These are phyloP conservation scores for Australoheros scitulus DNA, from an alignment of 2,113 vertebrate species.

Conservation along the genomic window DNA sequence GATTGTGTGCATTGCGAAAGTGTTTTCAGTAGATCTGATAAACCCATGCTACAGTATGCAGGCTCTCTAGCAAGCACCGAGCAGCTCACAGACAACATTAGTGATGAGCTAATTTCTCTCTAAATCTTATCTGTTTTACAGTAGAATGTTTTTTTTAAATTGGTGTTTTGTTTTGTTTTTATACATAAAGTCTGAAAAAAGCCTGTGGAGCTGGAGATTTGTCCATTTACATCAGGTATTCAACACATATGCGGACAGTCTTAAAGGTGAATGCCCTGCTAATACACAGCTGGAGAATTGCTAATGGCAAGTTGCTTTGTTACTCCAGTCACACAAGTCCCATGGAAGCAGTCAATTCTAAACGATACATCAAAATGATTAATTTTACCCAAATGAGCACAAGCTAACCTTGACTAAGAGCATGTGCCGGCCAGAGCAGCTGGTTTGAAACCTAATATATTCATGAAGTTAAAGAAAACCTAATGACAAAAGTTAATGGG, in stretches of 20 bases:
- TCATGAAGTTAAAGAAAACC: constrained; percentile 86
- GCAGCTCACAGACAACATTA: neutral
- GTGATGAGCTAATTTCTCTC: neutral
- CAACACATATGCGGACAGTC: constrained; percentile 75
- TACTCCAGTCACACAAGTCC: constrained; percentile 97
- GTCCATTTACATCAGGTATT: constrained; percentile 79
- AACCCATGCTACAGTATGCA: neutral
- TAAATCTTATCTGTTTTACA: neutral
- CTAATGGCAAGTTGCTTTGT: constrained; percentile 99
- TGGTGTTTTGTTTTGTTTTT: neutral
- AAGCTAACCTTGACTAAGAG: constrained; percentile 91
- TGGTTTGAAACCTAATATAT: constrained; percentile 86
- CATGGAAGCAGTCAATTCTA: constrained; percentile 94
- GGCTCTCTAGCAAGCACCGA: neutral
- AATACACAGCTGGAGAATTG: constrained; percentile 93
- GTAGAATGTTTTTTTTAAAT: neutral
- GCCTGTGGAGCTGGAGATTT: constrained; percentile 46
- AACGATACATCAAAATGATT: constrained; percentile 97
- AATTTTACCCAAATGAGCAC: constrained; percentile 97
- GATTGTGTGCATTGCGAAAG: neutral
- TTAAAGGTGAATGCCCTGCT: constrained; percentile 87
- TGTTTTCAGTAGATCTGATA: neutral
- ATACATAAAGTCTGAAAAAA: neutral
- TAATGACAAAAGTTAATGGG: constrained; percentile 89
- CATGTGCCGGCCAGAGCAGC: constrained; percentile 78